Evolutionary conservation across 2,113 vertebrate species (phyloP).

Genomic region (Lepus americanus): DNA sequence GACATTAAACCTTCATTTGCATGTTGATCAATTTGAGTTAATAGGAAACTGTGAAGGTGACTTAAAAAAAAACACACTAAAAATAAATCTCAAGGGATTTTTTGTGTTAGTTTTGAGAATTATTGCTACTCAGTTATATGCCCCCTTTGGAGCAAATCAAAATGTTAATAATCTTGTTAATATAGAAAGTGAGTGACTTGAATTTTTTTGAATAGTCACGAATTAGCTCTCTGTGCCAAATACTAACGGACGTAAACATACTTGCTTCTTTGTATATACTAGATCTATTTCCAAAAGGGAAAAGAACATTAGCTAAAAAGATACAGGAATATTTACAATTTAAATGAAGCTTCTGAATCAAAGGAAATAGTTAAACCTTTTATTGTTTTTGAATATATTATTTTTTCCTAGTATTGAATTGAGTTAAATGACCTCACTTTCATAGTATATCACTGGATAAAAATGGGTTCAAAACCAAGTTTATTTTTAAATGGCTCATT

Average conservation of each 20-base stretch:
- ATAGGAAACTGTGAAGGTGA: neutral
- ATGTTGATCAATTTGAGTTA: neutral
- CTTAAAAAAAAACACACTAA: neutral
- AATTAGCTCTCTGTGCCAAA: conserved; percentile 25
- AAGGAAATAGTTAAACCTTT: neutral
- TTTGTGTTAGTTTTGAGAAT: neutral
- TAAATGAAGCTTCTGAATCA: conserved; percentile 19
- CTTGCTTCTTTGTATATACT: neutral
- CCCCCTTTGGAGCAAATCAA: neutral
- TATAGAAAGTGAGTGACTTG: neutral
- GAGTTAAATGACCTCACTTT: conserved; percentile 50
- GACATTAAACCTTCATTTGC: neutral
- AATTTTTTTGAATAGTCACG: conserved; percentile 44
- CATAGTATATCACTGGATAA: neutral
- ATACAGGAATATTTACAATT: neutral
- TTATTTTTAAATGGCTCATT: conserved; percentile 65
- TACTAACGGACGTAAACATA: conserved; percentile 32
- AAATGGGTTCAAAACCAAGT: conserved; percentile 49
- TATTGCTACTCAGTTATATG: neutral
- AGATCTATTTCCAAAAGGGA: neutral
- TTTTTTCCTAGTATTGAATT: neutral
- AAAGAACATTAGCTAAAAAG: conserved; percentile 23
- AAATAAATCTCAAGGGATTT: neutral
- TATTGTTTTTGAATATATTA: neutral
- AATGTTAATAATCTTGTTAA: conserved; percentile 38